Evolutionary conservation across 2,888 invertebrate species (phyloP).

Genomic region (Chesias legatella): DNA sequence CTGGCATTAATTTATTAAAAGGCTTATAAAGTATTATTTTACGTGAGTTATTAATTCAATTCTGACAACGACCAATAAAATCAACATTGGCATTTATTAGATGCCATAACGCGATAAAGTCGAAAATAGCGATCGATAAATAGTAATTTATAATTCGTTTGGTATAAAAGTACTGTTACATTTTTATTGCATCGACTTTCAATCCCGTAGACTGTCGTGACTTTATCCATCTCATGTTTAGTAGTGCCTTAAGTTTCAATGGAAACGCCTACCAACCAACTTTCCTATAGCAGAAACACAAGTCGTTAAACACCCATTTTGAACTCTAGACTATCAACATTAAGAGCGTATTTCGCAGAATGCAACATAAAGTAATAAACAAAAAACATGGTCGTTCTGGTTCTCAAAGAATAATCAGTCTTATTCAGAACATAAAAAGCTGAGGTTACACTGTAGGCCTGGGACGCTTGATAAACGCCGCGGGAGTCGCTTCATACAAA

Average conservation of each 20-base stretch:
- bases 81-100: conserved; percentile 29
- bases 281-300: conserved; percentile 40
- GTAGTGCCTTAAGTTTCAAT: conserved; percentile 47
- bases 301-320: conserved; percentile 28
- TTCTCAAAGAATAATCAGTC: conserved; percentile 33
- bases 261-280: conserved; percentile 65
- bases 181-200: conserved; percentile 31
- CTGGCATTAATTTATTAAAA: no score
- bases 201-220: conserved; percentile 52
- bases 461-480: conserved; percentile 38
- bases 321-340: conserved; percentile 30
- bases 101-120: conserved; percentile 34
- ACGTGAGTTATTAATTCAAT: conserved; percentile 19
- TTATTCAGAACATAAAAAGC: conserved; percentile 35
- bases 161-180: conserved; percentile 35
- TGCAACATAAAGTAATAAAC: conserved; percentile 21
- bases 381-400: conserved; percentile 37
- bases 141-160: conserved; percentile 20
- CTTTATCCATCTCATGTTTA: conserved; percentile 33
- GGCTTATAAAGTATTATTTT: no score
- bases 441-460: conserved; percentile 30
- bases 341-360: conserved; percentile 27
- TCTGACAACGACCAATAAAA: conserved; percentile 30
- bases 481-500: conserved; percentile 56
- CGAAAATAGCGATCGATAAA: conserved; percentile 28